Conservation (phyloP, 2,113 vertebrate species). For the Condylura cristata region DNA sequence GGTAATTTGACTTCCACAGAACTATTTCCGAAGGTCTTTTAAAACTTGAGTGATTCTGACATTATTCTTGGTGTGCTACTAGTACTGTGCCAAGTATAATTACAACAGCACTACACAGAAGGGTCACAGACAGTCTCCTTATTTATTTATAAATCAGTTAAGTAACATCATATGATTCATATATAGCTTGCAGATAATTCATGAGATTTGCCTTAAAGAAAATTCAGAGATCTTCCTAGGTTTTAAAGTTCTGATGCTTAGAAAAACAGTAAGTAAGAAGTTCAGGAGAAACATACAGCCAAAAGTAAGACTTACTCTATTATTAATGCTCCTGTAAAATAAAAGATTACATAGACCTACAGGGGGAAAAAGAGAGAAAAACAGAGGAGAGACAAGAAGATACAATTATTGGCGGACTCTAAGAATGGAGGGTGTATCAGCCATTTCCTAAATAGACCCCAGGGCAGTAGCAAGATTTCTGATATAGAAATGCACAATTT, state of each 20-base stretch:
- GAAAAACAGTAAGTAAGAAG: neutral
- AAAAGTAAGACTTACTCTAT: neutral
- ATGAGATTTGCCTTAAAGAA: neutral
- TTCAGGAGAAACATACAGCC: neutral
- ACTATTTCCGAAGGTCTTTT: neutral
- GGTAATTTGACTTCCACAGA: neutral
- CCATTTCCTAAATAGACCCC: neutral
- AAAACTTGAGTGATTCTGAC: constrained; percentile 1
- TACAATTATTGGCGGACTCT: too few relatives aligned
- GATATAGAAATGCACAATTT: neutral
- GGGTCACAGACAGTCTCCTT: neutral
- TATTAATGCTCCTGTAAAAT: neutral
- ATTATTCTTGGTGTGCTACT: neutral
- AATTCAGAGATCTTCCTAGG: neutral
- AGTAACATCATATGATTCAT: neutral
- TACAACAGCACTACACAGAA: neutral
- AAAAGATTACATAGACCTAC: neutral
- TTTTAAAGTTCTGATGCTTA: neutral
- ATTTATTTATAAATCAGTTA: neutral
- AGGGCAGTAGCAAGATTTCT: neutral
- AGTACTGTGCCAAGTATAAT: neutral
- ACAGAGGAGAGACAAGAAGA: neutral
- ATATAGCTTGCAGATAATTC: neutral
- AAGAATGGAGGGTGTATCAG: neutral
- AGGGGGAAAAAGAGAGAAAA: neutral